Evolutionary conservation across 2,888 invertebrate species (phyloP), one percentile per base, ranked within the genome.

Genomic region (Clusia tigrina): DNA sequence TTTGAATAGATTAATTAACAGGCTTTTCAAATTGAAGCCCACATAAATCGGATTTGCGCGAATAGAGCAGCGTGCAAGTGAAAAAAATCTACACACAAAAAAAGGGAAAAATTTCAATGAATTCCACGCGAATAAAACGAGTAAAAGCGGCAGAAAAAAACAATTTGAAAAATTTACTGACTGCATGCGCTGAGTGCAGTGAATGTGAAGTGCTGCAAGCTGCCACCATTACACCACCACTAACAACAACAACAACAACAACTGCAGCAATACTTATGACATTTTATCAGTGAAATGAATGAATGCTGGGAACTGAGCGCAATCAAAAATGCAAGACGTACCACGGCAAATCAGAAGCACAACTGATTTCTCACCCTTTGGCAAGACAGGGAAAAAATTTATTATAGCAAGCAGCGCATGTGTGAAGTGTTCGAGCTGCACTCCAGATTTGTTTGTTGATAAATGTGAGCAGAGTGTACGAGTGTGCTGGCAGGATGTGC

Each of bases 331-430:
- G 37, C 58, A 23, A 51, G 58, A 58, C 58, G 48, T 25, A 48
- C 48, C 72, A 32, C 58, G 46, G 24, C 55, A 58, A 58, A 58
- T 58, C 58, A 58, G 22, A 48, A 58, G 58, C 42, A 32, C 26
- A 58, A 58, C 58, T 51, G 58, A 58, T 58, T 58, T 51, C 51
- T 51, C 2, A 20, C 26, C 58, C 48, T 58, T 25, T 18, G 51
- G 58, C 58, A 26, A 10, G 15, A 58, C 48, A 32, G 57, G 17
- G 48, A 18, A 48, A 42, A 22, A n/a, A n/a, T n/a, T n/a, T n/a
- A n/a, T n/a, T n/a, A n/a, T n/a, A n/a, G n/a, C n/a, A 22, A 48
- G 22, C 48, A 20, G 48, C 48, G 9, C 38, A 2, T 38, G 17
- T 12, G 10, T 32, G 15, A 26, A 20, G 15, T 37, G 55, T 23